These are phyloP conservation scores for Athene noctua DNA, from an alignment of 2,113 vertebrate species.

Conservation along the genomic window DNA sequence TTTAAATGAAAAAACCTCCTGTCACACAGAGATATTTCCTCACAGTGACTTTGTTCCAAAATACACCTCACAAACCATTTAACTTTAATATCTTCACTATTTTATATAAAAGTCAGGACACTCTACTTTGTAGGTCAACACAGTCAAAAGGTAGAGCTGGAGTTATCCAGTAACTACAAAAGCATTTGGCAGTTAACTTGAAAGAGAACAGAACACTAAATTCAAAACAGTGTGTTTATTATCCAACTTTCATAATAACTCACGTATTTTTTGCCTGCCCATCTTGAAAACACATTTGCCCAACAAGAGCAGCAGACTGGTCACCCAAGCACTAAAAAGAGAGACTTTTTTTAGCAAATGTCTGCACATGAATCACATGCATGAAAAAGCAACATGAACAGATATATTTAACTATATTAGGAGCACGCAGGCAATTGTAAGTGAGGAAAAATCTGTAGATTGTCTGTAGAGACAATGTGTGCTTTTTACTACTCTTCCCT, in stretches of 20 bases:
- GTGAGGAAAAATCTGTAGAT: background rate
- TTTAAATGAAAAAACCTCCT: background rate
- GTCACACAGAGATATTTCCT: background rate
- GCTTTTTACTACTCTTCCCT: background rate
- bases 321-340: conserved; percentile 93
- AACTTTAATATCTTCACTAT: background rate
- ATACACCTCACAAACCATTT: background rate
- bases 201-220: background rate
- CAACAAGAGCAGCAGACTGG: conserved; percentile 94
- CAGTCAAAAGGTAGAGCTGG: background rate
- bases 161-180: background rate
- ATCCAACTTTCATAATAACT: conserved; percentile 44
- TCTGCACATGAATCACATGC: background rate
- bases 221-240: background rate
- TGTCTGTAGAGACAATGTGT: background rate
- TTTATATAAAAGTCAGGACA: background rate
- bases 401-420: background rate
- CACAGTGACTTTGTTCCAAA: background rate
- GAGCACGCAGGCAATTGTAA: background rate
- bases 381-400: background rate
- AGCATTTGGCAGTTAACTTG: background rate
- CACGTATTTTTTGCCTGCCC: conserved; percentile 98
- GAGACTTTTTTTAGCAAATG: background rate
- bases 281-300: conserved; percentile 93
- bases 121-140: background rate